Evolutionary conservation across 2,888 invertebrate genomes (phyloP), one percentile per base, ranked within the genome.

Genomic region (Amiota minor): DNA sequence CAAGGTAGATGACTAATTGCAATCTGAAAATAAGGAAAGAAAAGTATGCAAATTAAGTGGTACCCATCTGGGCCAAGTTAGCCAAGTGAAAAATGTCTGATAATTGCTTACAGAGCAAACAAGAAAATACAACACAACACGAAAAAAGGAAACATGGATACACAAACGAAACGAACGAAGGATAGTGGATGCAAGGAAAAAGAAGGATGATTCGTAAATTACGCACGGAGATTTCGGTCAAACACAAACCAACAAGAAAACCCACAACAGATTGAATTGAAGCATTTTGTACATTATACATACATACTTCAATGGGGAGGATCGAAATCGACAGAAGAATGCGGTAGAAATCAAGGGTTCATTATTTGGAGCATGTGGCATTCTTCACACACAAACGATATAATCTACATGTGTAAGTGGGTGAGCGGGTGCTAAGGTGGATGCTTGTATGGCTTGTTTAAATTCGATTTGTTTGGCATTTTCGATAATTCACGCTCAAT

Each of bases 41-140:
- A 18, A n/a, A 75, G 79, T 85, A 85, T 82, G 84, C 80, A 82
- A 85, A 85, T 83, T 79, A 74, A 75, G 23, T 49, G 67, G 23
- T 50, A 70, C 69, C 65, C 79, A 75, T 68, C 71, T 77, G 82
- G 75, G 77, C 84, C 79, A 69, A 35, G n/a, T 62, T n/a, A 68
- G 9, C 74, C 85, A 82, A 76, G 75, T 77, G 84, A 77, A 82
- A 83, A 80, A 82, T 78, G 77, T 77, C 75, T 62, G 80, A 82
- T 84, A 82, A 81, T 85, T 82, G 81, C 67, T 23, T 55, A 75
- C 35, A 49, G 70, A 10, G 14, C 23, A 47, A 65, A 62, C 53
- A 55, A 71, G 23, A 23, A 23, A 20, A 59, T 59, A 20, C 18
- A 59, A 20, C 12, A 20, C 20, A 59, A 59, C 16, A 55, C 55